Conservation (phyloP, 2,797 vertebrate species). For the Rhinophrynus dorsalis region DNA sequence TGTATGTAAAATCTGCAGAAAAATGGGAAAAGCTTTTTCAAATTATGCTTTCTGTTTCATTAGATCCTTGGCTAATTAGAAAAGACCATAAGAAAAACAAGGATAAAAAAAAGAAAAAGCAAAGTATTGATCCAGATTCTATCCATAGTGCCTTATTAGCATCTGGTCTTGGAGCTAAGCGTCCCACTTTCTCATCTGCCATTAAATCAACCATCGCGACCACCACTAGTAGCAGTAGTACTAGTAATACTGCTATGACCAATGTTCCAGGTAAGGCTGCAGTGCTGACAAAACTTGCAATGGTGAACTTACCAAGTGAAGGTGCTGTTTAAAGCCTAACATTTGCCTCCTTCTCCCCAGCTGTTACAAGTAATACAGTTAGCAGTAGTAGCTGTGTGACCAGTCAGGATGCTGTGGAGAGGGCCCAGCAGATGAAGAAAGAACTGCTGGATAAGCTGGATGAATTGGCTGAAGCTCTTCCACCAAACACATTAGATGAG, state of each 20-base stretch:
- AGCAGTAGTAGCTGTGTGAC: constrained; percentile 80
- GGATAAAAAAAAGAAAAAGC: constrained; percentile 88
- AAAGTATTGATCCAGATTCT: constrained; percentile 94
- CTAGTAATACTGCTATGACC: too few relatives aligned
- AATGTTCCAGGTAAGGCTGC: constrained; percentile 58
- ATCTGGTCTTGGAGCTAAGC: constrained; percentile 91
- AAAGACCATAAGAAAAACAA: constrained; percentile 97
- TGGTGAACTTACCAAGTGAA: neutral
- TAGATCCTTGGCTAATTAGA: constrained; percentile 96
- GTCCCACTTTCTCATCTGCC: constrained; percentile 85
- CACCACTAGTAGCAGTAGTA: constrained; percentile 57
- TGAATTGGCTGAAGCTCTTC: constrained; percentile 85
- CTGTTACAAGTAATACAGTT: constrained; percentile 56
- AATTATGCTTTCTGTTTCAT: constrained; percentile 4
- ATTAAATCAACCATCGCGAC: constrained; percentile 69
- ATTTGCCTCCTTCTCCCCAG: neutral
- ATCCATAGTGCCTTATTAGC: constrained; percentile 99
- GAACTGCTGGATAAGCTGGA: constrained; percentile 89
- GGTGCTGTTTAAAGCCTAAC: neutral
- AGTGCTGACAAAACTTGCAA: neutral
- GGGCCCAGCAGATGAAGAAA: constrained; percentile 93
- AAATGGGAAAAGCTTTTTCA: too few relatives aligned
- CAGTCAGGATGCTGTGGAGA: constrained; percentile 94
- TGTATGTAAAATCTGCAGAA: too few relatives aligned
- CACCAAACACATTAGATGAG: constrained; percentile 95